These are phyloP conservation scores for Felis catus DNA, from an alignment of 2,113 vertebrate genomes.

Conservation along the genomic window F.catus_Fca126_mat1.0 CM031424.1:24701501-24702000, in stretches of 20 bases:
- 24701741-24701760: background rate
- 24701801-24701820: background rate
- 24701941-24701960: background rate
- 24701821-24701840: background rate
- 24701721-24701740: background rate
- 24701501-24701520: conserved; percentile 34
- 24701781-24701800: background rate
- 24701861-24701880: background rate
- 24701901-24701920: background rate
- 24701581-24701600: background rate
- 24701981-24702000: background rate
- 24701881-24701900: background rate
- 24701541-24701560: background rate
- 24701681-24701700: background rate
- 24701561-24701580: background rate
- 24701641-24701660: background rate
- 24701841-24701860: background rate
- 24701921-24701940: background rate
- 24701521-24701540: background rate
- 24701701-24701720: too few relatives aligned
- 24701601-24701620: background rate
- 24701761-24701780: background rate
- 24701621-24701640: background rate
- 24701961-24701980: background rate
- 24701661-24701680: background rate